Evolutionary conservation across 2,888 invertebrate species (phyloP), one percentile per base, ranked within the genome.

Genomic region (Andrena flavipes): DNA sequence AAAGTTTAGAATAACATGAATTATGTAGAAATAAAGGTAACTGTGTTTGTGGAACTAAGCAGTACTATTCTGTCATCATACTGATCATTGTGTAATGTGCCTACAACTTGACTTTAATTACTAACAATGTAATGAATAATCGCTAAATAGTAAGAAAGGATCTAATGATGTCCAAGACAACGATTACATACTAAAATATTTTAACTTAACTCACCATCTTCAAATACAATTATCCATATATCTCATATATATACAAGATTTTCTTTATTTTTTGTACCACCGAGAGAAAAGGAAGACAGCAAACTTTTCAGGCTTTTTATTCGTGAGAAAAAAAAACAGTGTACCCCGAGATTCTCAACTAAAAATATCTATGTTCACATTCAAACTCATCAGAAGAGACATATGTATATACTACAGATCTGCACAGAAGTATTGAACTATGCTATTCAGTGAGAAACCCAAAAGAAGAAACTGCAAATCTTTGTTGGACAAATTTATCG

Each of bases 381-480:
- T 83, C 86, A 87, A 88, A 87, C 82, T 88, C 79, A 89, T 87
- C 81, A 80, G 82, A 83, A 89, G 78, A 87, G 84, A 89, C 81
- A 88, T 87, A 87, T 83, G 82, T 84, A 71, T 62, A 63, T 84
- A 86, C 88, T 87, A 89, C 88, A 85, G 70, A 87, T 87, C 84
- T 84, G 88, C 84, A 86, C 77, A 89, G 82, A 89, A 86, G 78
- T 86, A 87, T 76, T 60, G 84, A 84, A 85, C 89, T 88, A 88
- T 84, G 79, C 84, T 89, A 88, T 88, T 85, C 82, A 89, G 86
- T 89, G 88, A 89, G 78, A 89, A 87, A 89, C 84, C 80, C 86
- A 88, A 89, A 84, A 80, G 84, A 89, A 88, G 82, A 88, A 88
- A 86, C 76, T 76, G 84, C 84, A 82, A 81, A 76, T 73, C 59